Conservation (phyloP, 2,888 invertebrate genomes). For the Stegophylla sp. region DNA sequence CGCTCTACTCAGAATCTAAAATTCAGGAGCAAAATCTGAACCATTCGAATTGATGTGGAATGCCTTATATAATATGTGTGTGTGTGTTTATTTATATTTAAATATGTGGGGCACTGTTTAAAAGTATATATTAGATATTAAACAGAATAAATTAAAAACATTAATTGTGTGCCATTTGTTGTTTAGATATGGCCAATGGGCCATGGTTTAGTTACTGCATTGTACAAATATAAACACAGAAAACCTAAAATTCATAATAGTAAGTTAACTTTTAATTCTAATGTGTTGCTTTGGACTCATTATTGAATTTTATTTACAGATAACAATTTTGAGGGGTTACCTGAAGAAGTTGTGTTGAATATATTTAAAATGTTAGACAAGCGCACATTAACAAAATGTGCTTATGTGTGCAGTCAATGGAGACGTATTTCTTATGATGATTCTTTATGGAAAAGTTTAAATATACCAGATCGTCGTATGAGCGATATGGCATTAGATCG, state of each 20-base stretch:
- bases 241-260: conserved; percentile 8
- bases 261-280: background rate
- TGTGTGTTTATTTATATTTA: too few relatives aligned
- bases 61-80: too few relatives aligned
- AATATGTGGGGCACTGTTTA: too few relatives aligned
- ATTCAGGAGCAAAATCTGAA: too few relatives aligned
- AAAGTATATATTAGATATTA: too few relatives aligned
- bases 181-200: conserved; percentile 55
- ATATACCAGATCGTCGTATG: conserved; percentile 77
- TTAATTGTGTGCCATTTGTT: background rate
- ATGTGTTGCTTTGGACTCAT: background rate
- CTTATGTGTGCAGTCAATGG: conserved; percentile 81
- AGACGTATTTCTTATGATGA: conserved; percentile 81
- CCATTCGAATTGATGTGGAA: too few relatives aligned
- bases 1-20: too few relatives aligned
- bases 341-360: conserved; percentile 85
- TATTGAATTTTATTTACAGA: conserved; percentile 60
- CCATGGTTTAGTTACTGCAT: conserved; percentile 38
- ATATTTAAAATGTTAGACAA: conserved; percentile 86
- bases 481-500: conserved; percentile 75
- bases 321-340: conserved; percentile 76
- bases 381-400: conserved; percentile 73
- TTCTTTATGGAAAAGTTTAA: conserved; percentile 83
- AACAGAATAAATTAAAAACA: background rate
- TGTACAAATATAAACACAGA: conserved; percentile 43